Conservation (phyloP, 2,113 vertebrate genomes). For the Ceuthmochares aereus region DNA sequence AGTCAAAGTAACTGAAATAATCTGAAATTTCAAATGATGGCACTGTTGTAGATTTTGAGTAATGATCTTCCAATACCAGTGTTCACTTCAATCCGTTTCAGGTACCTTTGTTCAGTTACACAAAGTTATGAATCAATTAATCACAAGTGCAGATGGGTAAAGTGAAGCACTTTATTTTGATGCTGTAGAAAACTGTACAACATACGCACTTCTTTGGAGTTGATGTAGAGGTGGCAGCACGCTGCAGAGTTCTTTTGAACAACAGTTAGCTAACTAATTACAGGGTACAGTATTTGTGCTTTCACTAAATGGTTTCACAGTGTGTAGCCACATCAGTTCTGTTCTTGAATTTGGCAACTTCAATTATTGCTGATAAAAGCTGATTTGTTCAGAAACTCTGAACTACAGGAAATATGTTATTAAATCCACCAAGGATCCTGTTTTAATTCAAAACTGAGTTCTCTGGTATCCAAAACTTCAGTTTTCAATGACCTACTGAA, state of each 20-base stretch:
- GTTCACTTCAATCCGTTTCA: not conserved
- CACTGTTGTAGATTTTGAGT: not conserved
- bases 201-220: not conserved
- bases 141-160: conserved; percentile 24
- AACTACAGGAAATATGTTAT: conserved; percentile 43
- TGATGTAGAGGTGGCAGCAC: not conserved
- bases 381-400: conserved; percentile 38
- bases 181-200: conserved; percentile 1
- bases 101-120: not conserved
- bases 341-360: conserved; percentile 65
- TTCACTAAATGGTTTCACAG: conserved; percentile 43
- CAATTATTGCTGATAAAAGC: conserved; percentile 62
- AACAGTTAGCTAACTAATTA: conserved; percentile 42
- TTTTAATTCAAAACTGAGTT: conserved; percentile 47
- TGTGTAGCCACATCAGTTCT: conserved; percentile 50
- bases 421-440: conserved; percentile 47
- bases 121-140: conserved; percentile 1
- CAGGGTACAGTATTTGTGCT: conserved; percentile 27
- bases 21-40: conserved; percentile 3
- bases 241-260: not conserved
- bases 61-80: not conserved
- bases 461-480: not conserved
- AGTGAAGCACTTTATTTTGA: not conserved
- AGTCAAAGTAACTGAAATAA: conserved; percentile 23
- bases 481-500: not conserved